Conservation (phyloP, 2,888 invertebrate genomes). For the Cataglyphis altisquamis region DNA sequence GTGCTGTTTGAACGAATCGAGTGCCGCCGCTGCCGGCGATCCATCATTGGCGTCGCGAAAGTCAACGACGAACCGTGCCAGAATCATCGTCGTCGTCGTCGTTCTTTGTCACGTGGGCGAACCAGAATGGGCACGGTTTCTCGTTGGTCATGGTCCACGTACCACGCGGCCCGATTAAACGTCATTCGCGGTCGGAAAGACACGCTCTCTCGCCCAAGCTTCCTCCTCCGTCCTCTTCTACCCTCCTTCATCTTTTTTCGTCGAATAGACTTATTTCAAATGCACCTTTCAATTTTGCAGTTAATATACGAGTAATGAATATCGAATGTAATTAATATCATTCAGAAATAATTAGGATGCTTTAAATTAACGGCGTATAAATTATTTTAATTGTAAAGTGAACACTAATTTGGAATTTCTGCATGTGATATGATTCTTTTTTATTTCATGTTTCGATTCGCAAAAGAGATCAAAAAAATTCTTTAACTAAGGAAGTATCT, state of each 20-base stretch:
- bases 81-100: conserved; percentile 26
- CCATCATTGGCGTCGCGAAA: conserved; percentile 47
- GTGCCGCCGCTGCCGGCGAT: conserved; percentile 28
- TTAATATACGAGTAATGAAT: neutral
- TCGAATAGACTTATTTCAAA: conserved; percentile 10
- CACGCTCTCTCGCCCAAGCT: conserved; percentile 46
- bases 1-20: conserved; percentile 49
- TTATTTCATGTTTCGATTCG: neutral
- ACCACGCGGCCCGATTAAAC: conserved; percentile 45
- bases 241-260: neutral
- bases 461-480: neutral
- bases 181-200: conserved; percentile 33
- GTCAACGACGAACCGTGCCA: conserved; percentile 49
- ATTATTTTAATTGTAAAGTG: neutral
- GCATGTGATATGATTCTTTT: neutral
- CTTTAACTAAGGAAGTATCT: too few relatives aligned
- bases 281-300: neutral
- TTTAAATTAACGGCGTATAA: neutral
- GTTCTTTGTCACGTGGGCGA: conserved; percentile 52
- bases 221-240: neutral
- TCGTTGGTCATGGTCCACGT: conserved; percentile 59
- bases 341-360: neutral
- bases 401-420: neutral
- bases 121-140: conserved; percentile 58
- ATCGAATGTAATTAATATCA: neutral